Evolutionary conservation across 2,888 invertebrate genomes (phyloP).

Genomic region (Amphipyra berbera): DNA sequence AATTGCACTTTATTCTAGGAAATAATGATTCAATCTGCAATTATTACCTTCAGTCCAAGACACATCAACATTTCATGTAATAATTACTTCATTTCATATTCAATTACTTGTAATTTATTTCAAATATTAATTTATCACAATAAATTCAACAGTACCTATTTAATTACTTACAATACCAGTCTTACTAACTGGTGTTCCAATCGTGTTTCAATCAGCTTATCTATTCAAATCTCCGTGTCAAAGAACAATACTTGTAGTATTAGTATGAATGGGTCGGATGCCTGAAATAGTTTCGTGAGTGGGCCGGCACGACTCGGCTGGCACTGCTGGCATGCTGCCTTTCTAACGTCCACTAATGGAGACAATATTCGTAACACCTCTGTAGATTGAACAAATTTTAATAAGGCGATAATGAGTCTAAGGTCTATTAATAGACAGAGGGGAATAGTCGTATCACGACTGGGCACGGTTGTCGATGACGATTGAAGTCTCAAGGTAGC

Average conservation of each 20-base stretch:
- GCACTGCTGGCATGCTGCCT: conserved; percentile 46
- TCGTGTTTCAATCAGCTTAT: conserved; percentile 50
- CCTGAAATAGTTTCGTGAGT: conserved; percentile 68
- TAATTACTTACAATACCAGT: conserved; percentile 42
- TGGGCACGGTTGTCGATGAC: background rate
- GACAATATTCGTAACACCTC: conserved; percentile 47
- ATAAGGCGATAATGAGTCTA: conserved; percentile 10
- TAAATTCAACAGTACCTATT: conserved; percentile 27
- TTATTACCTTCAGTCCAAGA: no score
- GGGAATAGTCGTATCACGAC: background rate
- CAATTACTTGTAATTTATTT: no score
- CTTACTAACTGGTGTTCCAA: conserved; percentile 30
- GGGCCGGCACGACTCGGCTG: conserved; percentile 57
- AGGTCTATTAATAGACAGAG: background rate
- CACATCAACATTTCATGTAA: no score
- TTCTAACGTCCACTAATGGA: conserved; percentile 51
- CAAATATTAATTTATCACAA: conserved; percentile 9
- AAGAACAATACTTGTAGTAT: conserved; percentile 54
- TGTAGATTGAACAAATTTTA: conserved; percentile 33
- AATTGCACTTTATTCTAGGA: no score
- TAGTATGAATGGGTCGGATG: conserved; percentile 62
- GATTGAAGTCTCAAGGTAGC: background rate
- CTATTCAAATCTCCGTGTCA: conserved; percentile 50
- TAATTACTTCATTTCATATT: no score
- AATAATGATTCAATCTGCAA: no score